Conservation (phyloP, 2,113 vertebrate species). For the Pachyramphus minor region DNA sequence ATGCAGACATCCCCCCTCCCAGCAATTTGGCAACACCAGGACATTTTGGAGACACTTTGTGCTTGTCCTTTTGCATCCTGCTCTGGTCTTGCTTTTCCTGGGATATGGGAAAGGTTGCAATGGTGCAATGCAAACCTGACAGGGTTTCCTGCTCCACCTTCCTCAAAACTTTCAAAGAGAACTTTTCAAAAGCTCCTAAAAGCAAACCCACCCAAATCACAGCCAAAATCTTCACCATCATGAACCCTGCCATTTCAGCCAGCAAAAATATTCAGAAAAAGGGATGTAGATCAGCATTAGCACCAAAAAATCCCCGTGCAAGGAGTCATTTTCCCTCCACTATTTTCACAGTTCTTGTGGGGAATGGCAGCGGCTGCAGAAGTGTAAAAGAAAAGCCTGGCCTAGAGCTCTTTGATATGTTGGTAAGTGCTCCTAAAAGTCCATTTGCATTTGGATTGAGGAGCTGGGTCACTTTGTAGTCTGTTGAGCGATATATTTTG, state of each 20-base stretch:
- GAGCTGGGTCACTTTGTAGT: not conserved
- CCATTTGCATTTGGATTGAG: not conserved
- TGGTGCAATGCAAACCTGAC: accelerated
- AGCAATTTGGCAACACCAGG: not conserved
- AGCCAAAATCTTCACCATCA: not conserved
- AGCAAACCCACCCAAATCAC: not conserved
- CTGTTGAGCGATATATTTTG: not conserved
- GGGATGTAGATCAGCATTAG: not conserved
- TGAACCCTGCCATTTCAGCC: not conserved
- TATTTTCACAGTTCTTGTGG: not conserved
- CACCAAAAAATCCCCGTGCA: not conserved
- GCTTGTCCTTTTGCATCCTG: not conserved
- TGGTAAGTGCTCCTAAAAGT: not conserved
- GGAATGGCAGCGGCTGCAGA: not conserved
- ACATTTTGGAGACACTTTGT: not conserved
- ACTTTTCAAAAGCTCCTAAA: not conserved
- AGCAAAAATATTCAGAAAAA: not conserved
- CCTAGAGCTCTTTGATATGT: not conserved
- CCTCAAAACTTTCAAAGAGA: not conserved
- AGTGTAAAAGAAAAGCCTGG: not conserved
- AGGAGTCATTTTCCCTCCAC: not conserved
- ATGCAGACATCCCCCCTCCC: not conserved
- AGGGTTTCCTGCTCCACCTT: not conserved
- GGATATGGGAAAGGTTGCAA: not conserved
- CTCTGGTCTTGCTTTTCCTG: not conserved